These are phyloP conservation scores for Drosophila mettleri DNA, from an alignment of 2,888 invertebrate genomes.

Conservation along the genomic window DNA sequence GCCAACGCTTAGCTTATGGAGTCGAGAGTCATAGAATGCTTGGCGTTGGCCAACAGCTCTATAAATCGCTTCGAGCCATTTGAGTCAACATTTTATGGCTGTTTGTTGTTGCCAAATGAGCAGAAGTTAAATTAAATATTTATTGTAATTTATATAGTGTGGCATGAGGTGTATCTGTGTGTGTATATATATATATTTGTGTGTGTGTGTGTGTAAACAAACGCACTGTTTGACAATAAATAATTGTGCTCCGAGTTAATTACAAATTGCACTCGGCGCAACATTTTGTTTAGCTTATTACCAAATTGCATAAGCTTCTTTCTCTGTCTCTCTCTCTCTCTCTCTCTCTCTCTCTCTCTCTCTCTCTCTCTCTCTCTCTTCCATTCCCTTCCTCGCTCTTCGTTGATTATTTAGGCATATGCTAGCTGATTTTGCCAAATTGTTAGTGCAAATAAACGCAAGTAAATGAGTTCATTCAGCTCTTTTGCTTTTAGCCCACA, in stretches of 20 bases:
- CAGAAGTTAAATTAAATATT: conserved; percentile 57
- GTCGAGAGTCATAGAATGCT: neutral
- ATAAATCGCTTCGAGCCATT: conserved; percentile 11
- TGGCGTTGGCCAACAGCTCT: neutral
- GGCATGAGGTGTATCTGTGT: conserved; percentile 17
- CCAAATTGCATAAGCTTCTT: conserved; percentile 36
- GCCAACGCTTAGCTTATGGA: too few relatives aligned
- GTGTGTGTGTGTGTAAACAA: conserved; percentile 22
- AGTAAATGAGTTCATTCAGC: conserved; percentile 50
- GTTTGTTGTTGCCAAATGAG: conserved; percentile 20
- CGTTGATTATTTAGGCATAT: conserved; percentile 7
- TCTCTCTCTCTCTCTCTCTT: conserved; percentile 2
- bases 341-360: conserved; percentile 4
- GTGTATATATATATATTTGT: conserved; percentile 19
- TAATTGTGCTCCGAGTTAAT: conserved; percentile 74
- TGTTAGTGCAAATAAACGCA: conserved; percentile 57
- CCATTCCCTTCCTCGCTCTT: too few relatives aligned
- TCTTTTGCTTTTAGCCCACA: conserved; percentile 25
- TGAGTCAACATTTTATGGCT: conserved; percentile 13
- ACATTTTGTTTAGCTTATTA: conserved; percentile 74
- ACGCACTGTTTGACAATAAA: conserved; percentile 69
- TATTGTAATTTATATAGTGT: conserved; percentile 49
- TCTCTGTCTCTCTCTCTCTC: conserved; percentile 2
- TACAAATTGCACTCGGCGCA: conserved; percentile 68
- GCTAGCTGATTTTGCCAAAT: conserved; percentile 67